phyloP scores from a whole-genome alignment of 1,140 invertebrate species.

The Orius insidiosus region DNA sequence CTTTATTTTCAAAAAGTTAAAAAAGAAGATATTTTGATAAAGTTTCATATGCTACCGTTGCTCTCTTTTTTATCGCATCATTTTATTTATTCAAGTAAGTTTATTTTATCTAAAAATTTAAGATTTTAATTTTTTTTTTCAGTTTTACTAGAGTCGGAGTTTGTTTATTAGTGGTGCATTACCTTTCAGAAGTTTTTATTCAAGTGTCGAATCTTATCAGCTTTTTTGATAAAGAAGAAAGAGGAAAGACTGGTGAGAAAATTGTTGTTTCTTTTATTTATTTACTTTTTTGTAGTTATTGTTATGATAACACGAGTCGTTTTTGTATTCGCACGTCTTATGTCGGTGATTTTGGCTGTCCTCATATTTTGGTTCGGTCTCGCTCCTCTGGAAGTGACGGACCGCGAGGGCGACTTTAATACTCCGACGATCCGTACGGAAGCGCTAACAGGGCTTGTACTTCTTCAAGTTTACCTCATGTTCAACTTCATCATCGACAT shows the following conservation, averaged over 20 bases:
- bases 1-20: slow-evolving; percentile 91
- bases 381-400: slow-evolving; percentile 31
- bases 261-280: slow-evolving; percentile 11
- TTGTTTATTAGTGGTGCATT: slow-evolving; percentile 79
- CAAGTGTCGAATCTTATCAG: slow-evolving; percentile 73
- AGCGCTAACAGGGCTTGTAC: slow-evolving; percentile 45
- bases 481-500: slow-evolving; percentile 79
- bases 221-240: slow-evolving; percentile 76
- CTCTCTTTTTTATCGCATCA: slow-evolving; percentile 59
- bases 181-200: slow-evolving; percentile 70
- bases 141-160: slow-evolving; percentile 86
- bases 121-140: slow-evolving; percentile 21
- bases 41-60: slow-evolving; percentile 57
- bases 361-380: slow-evolving; percentile 88
- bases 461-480: slow-evolving; percentile 74
- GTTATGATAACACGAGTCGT: slow-evolving; percentile 62
- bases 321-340: slow-evolving; percentile 70
- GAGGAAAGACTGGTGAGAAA: slow-evolving; percentile 42
- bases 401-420: slow-evolving; percentile 61
- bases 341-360: slow-evolving; percentile 69
- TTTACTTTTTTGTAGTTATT: slow-evolving; percentile 29
- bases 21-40: slow-evolving; percentile 66
- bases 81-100: slow-evolving; percentile 84
- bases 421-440: slow-evolving; percentile 47
- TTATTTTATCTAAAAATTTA: not conserved